phyloP scores from a whole-genome alignment of 2,888 invertebrate genomes.

The Eupithecia inturbata region DNA sequence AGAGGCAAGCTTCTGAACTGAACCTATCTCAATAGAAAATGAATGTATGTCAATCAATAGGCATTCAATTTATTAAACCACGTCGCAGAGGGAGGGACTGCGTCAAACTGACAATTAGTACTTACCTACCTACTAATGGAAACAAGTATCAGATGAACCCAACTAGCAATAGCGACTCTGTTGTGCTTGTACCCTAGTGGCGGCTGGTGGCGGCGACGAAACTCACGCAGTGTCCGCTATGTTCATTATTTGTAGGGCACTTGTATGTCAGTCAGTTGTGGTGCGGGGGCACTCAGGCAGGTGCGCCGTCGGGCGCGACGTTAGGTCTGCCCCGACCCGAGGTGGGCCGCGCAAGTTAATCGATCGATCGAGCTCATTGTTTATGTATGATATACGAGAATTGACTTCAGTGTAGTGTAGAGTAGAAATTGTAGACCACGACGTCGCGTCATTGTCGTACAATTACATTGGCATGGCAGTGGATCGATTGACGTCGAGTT shows the following conservation, averaged over 20 bases:
- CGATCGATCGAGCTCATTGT: neutral
- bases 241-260: conserved; percentile 1
- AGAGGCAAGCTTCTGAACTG: neutral
- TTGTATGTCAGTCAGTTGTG: neutral
- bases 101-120: neutral
- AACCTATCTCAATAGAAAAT: neutral
- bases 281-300: neutral
- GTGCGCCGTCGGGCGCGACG: conserved; percentile 5
- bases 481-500: neutral
- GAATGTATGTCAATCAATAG: neutral
- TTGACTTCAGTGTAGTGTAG: neutral
- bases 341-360: neutral
- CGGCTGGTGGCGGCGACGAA: conserved; percentile 4
- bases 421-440: neutral
- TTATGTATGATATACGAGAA: neutral
- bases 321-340: neutral
- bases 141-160: neutral
- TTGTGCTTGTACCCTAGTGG: conserved; percentile 6
- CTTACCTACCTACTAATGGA: neutral
- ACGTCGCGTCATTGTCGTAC: neutral
- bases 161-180: neutral
- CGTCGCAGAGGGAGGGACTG: neutral
- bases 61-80: neutral
- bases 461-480: neutral
- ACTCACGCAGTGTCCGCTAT: neutral